Conservation (phyloP, 2,888 invertebrate species). For the Napeogenes inachia region DNA sequence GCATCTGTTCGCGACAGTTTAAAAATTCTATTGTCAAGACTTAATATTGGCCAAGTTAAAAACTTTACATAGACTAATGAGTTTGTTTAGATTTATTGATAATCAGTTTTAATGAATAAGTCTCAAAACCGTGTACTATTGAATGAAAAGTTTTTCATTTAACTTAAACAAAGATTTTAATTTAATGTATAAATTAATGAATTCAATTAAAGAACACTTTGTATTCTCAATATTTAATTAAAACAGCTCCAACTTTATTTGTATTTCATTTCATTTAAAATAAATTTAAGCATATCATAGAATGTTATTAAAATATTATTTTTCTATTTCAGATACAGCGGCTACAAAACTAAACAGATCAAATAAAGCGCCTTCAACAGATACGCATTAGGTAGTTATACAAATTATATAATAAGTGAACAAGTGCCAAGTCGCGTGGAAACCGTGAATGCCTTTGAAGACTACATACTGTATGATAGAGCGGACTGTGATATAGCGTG, state of each 20-base stretch:
- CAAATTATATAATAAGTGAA: conserved; percentile 47
- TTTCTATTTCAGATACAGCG: conserved; percentile 60
- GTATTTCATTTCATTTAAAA: background rate
- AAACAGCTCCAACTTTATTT: background rate
- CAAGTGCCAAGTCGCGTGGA: conserved; percentile 48
- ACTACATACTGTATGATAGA: conserved; percentile 6
- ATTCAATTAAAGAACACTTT: too few relatives aligned
- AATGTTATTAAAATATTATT: background rate
- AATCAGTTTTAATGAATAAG: conserved; percentile 7
- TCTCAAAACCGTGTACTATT: too few relatives aligned
- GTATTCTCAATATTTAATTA: conserved; percentile 6
- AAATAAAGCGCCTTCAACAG: conserved; percentile 69
- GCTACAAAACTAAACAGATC: conserved; percentile 42
- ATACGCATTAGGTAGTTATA: conserved; percentile 57
- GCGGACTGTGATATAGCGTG: conserved; percentile 18
- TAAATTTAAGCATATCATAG: background rate
- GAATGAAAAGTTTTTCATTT: too few relatives aligned
- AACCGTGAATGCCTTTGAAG: conserved; percentile 18
- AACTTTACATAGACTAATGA: conserved; percentile 18
- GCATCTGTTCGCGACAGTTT: conserved; percentile 37
- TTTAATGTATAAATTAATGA: too few relatives aligned
- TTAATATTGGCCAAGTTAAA: conserved; percentile 9
- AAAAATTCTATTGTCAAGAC: conserved; percentile 17
- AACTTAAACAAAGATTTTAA: too few relatives aligned
- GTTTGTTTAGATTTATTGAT: conserved; percentile 17